Base-by-base conservation (phyloP, 2,113 vertebrate genomes). In the Hucho hucho region DNA sequence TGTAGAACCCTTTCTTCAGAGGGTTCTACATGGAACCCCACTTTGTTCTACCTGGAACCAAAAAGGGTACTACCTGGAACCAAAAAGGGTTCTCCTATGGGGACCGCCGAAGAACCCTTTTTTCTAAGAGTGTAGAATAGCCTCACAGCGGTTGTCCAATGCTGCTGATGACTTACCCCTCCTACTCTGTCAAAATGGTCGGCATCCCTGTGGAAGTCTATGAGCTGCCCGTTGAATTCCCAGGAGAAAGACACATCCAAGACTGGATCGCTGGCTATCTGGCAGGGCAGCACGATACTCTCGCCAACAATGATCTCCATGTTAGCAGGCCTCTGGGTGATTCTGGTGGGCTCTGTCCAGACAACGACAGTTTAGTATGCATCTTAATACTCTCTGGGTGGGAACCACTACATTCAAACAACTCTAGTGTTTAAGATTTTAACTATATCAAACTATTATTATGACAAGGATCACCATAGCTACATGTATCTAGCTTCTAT, bases 291-390 rank as follows among this genome's bases (percentile, higher is more conserved):
- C 81, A 98, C 93, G 0, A 97, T 90, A 1, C 97, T 98, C 89
- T 98, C 97, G 25, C 97, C 97, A 46, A 98, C 97, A 0, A 96
- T 94, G 47, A 98, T 97, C 85, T 98, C 96, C 94, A 96, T 93
- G 92, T 95, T 96, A 70, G 94, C 95, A 4, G 97, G 97, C 16
- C 95, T 95, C 90, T 96, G 65, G 64, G 86, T 96, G 84, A 98
- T 97, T 83, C 93, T 93, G 1, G 96, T 98, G 49, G 97, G 96
- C 80, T 98, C 97, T 98, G 92, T 80, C 56, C 78, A 84, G 63
- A 84, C 80, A 88, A 88, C 16, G 66, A 80, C 77, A 84, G 53
- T 4, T n/a, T 18, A 65, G 72, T 71, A 77, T 12, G 69, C 80
- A 85, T 87, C 81, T 86, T 84, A 89, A 87, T 84, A 77, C 75